Conservation (phyloP, 2,797 vertebrate genomes). For the Harpagifer antarcticus region DNA sequence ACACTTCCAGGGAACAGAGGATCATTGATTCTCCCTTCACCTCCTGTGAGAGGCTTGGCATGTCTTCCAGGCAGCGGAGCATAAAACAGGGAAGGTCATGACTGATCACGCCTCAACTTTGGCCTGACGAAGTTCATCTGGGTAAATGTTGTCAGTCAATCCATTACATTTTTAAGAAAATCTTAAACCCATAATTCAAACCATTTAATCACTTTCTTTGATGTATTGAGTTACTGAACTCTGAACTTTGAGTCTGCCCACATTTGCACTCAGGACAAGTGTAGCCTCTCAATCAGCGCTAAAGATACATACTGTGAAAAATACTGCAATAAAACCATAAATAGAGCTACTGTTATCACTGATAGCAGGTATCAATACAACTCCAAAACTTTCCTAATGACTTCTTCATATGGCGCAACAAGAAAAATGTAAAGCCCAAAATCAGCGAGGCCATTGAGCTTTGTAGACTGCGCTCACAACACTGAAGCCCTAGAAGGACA, state of each 20-base stretch:
- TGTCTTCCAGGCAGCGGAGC: slow-evolving; percentile 28
- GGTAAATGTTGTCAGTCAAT: slow-evolving; percentile 4
- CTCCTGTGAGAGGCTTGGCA: slow-evolving; percentile 8
- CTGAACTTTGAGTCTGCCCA: not conserved
- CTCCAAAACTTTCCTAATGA: no score
- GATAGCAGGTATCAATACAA: not conserved
- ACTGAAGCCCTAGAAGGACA: no score
- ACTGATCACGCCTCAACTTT: not conserved
- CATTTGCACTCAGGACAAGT: not conserved
- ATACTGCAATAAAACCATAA: slow-evolving; percentile 25
- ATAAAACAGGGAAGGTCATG: slow-evolving; percentile 13
- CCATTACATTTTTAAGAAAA: not conserved
- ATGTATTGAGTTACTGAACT: not conserved
- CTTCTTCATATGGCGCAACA: no score
- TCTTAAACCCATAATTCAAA: not conserved
- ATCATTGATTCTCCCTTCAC: slow-evolving; percentile 21
- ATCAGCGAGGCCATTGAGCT: no score
- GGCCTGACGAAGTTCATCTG: not conserved
- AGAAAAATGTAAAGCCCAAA: no score
- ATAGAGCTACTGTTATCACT: not conserved
- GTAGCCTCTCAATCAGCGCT: not conserved
- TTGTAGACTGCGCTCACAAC: no score
- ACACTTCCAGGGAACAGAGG: slow-evolving; percentile 11
- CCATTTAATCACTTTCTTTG: not conserved
- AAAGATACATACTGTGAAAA: not conserved